Evolutionary conservation across 2,888 invertebrate genomes (phyloP), one percentile per base, ranked within the genome.

Genomic region (Andrena hattorfiana): DNA sequence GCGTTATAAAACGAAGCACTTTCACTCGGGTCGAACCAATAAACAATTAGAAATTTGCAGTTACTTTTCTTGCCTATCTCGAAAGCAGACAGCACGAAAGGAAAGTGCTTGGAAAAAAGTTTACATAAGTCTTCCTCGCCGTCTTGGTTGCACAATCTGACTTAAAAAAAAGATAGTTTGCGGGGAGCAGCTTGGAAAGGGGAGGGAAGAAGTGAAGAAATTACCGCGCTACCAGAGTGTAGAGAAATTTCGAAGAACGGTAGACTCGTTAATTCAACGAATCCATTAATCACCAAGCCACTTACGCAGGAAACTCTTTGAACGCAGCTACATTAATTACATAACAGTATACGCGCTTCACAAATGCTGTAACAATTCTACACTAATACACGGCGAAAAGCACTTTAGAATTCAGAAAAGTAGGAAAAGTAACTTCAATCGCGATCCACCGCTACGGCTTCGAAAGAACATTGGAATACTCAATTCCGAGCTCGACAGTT

Each of bases 1-100:
- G 32, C 51, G 49, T 42, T 42, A 60, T 35, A 70, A 70, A 62
- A 23, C 16, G 35, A 28, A n/a, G 5, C 28, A 59, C 79, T 80
- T 80, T 80, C 78, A 71, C 78, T 54, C 13, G 28, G 32, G 6
- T 56, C 23, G 49, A 51, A 68, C 48, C 62, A 20, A 62, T 63
- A 26, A 49, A 78, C 78, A 70, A 78, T 80, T 80, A 78, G 80
- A 80, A 80, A 78, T 80, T 56, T 78, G 70, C 66, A 26, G 16
- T n/a, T 80, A 67, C 66, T 49, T 48, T 78, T 80, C 78, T 78
- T 67, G 48, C 51, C 26, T 64, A 30, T 51, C 66, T 80, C 78
- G 70, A 80, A 80, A 80, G 80, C 23, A 32, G 10, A 20, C 28
- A 32, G n/a, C 62, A 8, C 42, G 60, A 51, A 66, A 51, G 74